phyloP scores from a whole-genome alignment of 1,140 invertebrate species.

The Anadara kagoshimensis region DNA sequence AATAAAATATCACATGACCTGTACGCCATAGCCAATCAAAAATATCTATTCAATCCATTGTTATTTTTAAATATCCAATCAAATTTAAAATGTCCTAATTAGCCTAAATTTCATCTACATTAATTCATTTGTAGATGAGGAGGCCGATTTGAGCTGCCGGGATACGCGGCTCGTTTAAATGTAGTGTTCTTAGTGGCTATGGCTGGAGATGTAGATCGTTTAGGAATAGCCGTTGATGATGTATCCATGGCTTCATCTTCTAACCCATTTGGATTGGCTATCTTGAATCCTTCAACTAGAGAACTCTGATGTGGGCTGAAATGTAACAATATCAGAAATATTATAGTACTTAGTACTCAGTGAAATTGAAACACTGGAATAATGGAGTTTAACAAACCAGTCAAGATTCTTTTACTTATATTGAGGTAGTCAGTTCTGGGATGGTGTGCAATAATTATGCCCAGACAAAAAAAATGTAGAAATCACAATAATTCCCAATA shows the following conservation, averaged over 20 bases:
- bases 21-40: background rate
- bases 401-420: no score
- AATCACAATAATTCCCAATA: no score
- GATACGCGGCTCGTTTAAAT: slow-evolving; percentile 47
- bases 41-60: background rate
- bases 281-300: slow-evolving; percentile 51
- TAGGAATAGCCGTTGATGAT: slow-evolving; percentile 47
- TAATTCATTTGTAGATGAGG: slow-evolving; percentile 65
- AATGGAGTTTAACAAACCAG: no score
- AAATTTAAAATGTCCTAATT: background rate
- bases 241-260: slow-evolving; percentile 66
- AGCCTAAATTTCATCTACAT: slow-evolving; percentile 30
- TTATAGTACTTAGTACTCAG: background rate
- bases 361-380: background rate
- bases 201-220: slow-evolving; percentile 59
- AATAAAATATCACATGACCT: no score
- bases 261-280: slow-evolving; percentile 41
- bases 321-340: slow-evolving; percentile 8
- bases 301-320: slow-evolving; percentile 51
- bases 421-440: no score
- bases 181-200: slow-evolving; percentile 58
- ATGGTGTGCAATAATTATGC: no score
- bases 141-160: slow-evolving; percentile 50
- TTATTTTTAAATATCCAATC: background rate
- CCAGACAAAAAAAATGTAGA: no score